A percentile compares a stretch with the other conserved stretches of the same genome.
Evolutionary conservation across 35 echinoderm and acorn worm species (phyloP).

Genomic region (Stichopus chloronotus): DNA sequence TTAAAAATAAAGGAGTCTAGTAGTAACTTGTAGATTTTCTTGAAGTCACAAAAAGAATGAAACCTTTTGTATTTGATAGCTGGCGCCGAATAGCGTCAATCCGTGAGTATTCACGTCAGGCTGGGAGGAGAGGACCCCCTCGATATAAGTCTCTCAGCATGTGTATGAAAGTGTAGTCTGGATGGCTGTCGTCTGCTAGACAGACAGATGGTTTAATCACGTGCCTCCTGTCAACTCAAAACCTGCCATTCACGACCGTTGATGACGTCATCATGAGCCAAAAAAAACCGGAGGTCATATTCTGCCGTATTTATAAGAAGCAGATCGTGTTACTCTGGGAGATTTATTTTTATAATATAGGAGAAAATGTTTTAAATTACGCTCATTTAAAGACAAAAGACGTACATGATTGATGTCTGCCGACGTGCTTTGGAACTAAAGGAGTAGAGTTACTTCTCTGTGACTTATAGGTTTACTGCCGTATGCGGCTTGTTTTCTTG

Average conservation of each 20-base stretch:
- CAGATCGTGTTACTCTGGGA: no score
- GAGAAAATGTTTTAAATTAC: no score
- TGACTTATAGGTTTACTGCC: no score
- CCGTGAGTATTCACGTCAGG: not conserved
- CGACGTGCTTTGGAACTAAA: no score
- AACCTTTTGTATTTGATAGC: not conserved
- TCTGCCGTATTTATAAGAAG: no score
- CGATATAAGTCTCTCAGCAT: slow-evolving; percentile 3
- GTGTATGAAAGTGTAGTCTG: slow-evolving; percentile 12
- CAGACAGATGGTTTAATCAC: slow-evolving; percentile 7
- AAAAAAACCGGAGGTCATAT: not conserved
- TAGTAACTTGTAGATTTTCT: no score
- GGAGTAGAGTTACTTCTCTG: no score
- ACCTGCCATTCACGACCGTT: not conserved
- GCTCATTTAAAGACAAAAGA: no score
- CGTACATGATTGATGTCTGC: no score
- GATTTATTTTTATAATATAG: no score
- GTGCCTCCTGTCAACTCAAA: not conserved
- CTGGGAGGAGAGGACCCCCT: not conserved
- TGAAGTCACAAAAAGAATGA: not conserved
- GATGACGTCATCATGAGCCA: slow-evolving; percentile 1
- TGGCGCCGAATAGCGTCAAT: not conserved
- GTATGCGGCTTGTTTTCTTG: no score
- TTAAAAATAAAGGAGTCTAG: not conserved
- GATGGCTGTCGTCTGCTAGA: slow-evolving; percentile 22